A percentile compares a stretch with the other conserved stretches of the same genome.
These are phyloP conservation scores for Delphinapterus leucas DNA, from an alignment of 2,113 vertebrate genomes.

Conservation along the genomic window DNA sequence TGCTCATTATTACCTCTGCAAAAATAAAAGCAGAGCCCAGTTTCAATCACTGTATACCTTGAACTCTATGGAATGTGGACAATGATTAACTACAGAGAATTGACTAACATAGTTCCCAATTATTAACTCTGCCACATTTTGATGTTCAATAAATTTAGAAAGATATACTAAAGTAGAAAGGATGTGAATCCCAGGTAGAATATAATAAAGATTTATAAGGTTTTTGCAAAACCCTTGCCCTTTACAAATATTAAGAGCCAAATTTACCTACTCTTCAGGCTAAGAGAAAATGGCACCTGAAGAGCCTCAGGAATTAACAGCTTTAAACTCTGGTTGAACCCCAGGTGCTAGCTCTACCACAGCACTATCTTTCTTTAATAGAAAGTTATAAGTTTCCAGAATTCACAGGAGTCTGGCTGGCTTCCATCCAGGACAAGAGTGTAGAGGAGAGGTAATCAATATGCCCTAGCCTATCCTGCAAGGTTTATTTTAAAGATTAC, in stretches of 20 bases:
- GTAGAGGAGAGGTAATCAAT: conserved; percentile 67
- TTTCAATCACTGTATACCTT: background rate
- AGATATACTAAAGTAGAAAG: background rate
- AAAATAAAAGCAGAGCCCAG: background rate
- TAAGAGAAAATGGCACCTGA: background rate
- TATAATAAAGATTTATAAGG: background rate
- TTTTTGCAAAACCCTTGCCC: background rate
- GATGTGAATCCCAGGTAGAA: background rate
- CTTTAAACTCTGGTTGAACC: conserved; percentile 35
- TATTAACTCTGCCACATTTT: conserved; percentile 3
- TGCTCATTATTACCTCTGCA: background rate
- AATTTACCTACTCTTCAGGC: conserved; percentile 21
- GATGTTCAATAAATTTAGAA: background rate
- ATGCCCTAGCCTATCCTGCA: conserved; percentile 49
- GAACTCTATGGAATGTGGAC: background rate
- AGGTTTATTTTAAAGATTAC: conserved; percentile 77
- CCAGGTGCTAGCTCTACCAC: background rate
- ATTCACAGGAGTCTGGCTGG: conserved; percentile 56
- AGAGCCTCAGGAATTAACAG: background rate
- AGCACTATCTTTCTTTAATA: conserved; percentile 34
- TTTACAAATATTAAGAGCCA: background rate
- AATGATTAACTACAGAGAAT: background rate
- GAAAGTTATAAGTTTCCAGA: conserved; percentile 65
- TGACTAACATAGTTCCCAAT: background rate
- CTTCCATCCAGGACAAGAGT: conserved; percentile 53